Evolutionary conservation across 2,888 invertebrate species (phyloP), one percentile per base, ranked within the genome.

Genomic region (Lithophane socia): DNA sequence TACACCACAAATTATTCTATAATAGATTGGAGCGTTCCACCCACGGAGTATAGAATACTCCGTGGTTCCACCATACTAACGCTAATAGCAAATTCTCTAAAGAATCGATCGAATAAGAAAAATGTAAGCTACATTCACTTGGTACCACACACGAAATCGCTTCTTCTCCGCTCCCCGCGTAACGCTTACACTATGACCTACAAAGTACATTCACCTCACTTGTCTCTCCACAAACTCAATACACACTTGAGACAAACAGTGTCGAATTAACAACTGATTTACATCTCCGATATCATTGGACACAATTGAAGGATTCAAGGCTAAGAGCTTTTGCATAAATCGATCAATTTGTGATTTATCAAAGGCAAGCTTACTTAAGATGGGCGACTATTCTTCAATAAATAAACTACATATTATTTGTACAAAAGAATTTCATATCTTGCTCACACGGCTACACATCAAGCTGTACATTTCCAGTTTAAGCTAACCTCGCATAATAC

Each of bases 251-350:
- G 88, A 87, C 87, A 70, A 78, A 78, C 52, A 65, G 72, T 88
- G 89, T 90, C 87, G 79, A 93, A 92, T 93, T 93, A 93, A 92
- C 91, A 85, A 86, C 90, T 90, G 89, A 92, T 93, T 88, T 86
- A 84, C 85, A 80, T 84, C 75, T 70, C 21, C 24, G 21, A 8
- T 49, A 16, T 77, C 56, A 54, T 63, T 77, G 54, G 24, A 61
- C 52, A 42, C 16, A 13, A 13, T 49, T 63, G n/a, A 47, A 42
- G 37, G 44, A 8, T 71, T 79, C 65, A 79, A 78, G 58, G 79
- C 44, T n/a, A 56, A 42, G 5, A 0, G 5, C n/a, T 79, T 37
- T 44, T 67, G 37, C 8, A 60, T 56, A 37, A 47, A 66, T 79
- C 29, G 47, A 79, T 66, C 21, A n/a, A 73, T 61, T 67, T n/a